Conservation (phyloP, 2,888 invertebrate genomes). For the Cinara cedri region DNA sequence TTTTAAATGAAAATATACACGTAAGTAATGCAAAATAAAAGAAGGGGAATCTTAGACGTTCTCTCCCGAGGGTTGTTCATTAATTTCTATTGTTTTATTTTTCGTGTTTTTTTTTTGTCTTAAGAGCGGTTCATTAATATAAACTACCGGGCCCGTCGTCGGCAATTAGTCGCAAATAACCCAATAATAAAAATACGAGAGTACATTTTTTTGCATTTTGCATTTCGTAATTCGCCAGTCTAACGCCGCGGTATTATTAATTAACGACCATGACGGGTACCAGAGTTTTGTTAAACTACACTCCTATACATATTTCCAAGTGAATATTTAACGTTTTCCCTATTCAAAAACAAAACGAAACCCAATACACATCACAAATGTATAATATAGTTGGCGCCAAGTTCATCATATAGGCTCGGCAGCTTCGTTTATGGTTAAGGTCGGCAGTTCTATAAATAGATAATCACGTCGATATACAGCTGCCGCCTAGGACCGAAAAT, state of each 20-base stretch:
- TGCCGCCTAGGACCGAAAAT: conserved; percentile 13
- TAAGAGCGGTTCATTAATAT: conserved; percentile 31
- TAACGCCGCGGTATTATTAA: no score
- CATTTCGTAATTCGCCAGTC: not conserved
- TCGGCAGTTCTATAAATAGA: conserved; percentile 50
- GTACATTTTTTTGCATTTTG: not conserved
- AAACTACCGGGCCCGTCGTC: not conserved
- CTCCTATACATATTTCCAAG: no score
- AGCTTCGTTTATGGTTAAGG: conserved; percentile 13
- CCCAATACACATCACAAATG: not conserved
- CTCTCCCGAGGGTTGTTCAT: conserved; percentile 26
- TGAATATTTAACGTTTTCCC: no score
- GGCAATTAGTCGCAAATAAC: conserved; percentile 16
- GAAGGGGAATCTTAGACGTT: not conserved
- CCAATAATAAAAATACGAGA: conserved; percentile 11
- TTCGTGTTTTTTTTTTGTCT: not conserved
- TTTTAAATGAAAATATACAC: conserved; percentile 15
- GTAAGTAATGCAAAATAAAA: conserved; percentile 32
- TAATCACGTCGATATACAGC: conserved; percentile 29
- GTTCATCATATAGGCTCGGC: conserved; percentile 19
- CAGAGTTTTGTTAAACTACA: no score
- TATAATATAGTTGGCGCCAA: conserved; percentile 35
- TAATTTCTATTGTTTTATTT: conserved; percentile 44
- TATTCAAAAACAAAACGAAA: conserved; percentile 8
- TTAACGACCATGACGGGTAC: no score